Evolutionary conservation across 2,113 vertebrate species (phyloP).

Genomic region (Mustelus asterias): DNA sequence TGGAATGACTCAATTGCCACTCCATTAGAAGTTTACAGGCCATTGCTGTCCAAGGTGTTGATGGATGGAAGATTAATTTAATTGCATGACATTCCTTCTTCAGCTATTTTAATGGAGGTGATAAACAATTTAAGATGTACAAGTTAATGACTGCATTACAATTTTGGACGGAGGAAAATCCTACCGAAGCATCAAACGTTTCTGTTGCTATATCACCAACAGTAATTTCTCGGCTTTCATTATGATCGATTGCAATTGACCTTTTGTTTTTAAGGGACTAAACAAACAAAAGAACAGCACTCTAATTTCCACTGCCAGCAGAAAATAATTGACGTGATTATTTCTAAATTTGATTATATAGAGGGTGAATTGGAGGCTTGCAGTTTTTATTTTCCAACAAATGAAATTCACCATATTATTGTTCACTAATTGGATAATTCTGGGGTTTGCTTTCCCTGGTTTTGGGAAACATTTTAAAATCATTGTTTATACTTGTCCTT

Average conservation of each 20-base stretch:
- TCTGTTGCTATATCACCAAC: neutral
- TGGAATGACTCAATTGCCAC: too few relatives aligned
- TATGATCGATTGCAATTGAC: neutral
- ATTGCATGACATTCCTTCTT: neutral
- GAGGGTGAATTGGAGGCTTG: neutral
- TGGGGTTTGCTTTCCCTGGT: neutral
- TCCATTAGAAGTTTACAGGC: too few relatives aligned
- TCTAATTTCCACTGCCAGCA: neutral
- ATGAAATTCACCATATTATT: neutral
- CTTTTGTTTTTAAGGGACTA: neutral
- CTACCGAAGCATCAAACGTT: neutral
- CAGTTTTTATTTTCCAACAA: conserved; percentile 1
- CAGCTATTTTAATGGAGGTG: neutral
- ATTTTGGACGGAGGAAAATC: neutral
- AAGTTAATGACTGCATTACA: neutral
- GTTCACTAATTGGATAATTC: neutral
- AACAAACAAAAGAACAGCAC: neutral
- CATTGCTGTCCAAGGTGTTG: neutral
- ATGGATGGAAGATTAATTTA: neutral
- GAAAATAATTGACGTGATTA: neutral
- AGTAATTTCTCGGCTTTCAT: neutral
- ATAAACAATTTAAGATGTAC: neutral
- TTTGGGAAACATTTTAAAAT: neutral
- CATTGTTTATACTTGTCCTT: neutral
- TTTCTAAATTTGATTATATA: neutral